A percentile compares a stretch with the other conserved stretches of the same genome.
These are phyloP conservation scores for Drosophila eohydei DNA, from an alignment of 2,888 invertebrate genomes.

Conservation along the genomic window DNA sequence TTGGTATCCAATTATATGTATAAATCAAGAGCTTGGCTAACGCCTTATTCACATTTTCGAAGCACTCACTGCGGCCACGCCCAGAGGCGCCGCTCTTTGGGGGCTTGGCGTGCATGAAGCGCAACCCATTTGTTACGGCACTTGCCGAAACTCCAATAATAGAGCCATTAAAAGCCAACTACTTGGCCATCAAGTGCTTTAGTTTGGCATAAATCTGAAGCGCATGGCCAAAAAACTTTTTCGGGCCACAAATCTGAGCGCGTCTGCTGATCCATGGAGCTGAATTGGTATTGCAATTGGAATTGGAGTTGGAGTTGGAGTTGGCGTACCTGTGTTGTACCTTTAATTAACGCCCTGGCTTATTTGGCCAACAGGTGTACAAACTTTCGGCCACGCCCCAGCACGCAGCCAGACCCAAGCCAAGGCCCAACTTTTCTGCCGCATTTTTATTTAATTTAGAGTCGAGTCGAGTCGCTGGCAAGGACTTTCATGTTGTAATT, in stretches of 20 bases:
- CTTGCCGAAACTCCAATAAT: constrained; percentile 75
- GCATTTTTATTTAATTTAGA: constrained; percentile 78
- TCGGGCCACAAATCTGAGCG: constrained; percentile 55
- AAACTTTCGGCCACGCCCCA: constrained; percentile 50
- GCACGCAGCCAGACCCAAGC: background rate
- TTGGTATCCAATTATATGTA: background rate
- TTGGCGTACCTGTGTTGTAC: constrained; percentile 48
- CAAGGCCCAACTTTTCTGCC: constrained; percentile 4
- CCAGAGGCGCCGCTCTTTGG: background rate
- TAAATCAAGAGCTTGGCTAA: constrained; percentile 24
- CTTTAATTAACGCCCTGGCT: constrained; percentile 72
- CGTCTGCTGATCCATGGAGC: constrained; percentile 18
- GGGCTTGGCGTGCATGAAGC: constrained; percentile 25
- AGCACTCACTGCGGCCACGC: background rate
- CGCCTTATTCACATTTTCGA: constrained; percentile 4
- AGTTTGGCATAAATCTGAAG: constrained; percentile 77
- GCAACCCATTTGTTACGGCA: constrained; percentile 68
- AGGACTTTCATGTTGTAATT: constrained; percentile 77
- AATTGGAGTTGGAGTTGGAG: constrained; percentile 15
- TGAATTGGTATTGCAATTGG: too few species aligned
- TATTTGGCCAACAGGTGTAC: constrained; percentile 69
- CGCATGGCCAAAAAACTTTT: constrained; percentile 56
- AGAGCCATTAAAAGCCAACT: constrained; percentile 81
- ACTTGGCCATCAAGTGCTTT: constrained; percentile 78
- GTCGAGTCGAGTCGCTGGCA: constrained; percentile 43